These are phyloP conservation scores for Sycophila sp. DNA, from an alignment of 1,140 invertebrate species.

Conservation along the genomic window DNA sequence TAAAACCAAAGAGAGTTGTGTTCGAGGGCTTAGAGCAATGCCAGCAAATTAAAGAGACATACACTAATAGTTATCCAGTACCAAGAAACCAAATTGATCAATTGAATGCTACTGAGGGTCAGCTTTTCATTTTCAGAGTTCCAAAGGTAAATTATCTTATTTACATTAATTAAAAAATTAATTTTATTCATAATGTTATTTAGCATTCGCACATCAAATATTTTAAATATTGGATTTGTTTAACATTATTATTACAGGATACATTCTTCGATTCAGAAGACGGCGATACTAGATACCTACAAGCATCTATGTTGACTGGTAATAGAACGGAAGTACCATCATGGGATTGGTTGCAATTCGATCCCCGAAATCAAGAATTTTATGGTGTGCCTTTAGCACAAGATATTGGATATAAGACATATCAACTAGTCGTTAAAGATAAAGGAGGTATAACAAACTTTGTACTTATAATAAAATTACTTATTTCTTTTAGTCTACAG, in stretches of 20 bases:
- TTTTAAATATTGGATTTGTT: background rate
- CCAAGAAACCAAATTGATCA: conserved; percentile 86
- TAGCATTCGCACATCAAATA: too few species aligned
- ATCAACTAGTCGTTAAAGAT: conserved; percentile 74
- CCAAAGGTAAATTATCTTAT: conserved; percentile 71
- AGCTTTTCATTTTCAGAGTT: conserved; percentile 82
- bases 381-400: conserved; percentile 79
- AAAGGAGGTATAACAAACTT: conserved; percentile 51
- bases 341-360: conserved; percentile 90
- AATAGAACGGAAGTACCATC: conserved; percentile 75
- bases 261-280: conserved; percentile 92
- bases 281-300: conserved; percentile 77
- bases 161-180: background rate
- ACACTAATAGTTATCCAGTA: conserved; percentile 76
- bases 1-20: conserved; percentile 72
- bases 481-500: too few species aligned
- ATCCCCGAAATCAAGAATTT: conserved; percentile 88
- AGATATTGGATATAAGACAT: conserved; percentile 78
- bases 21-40: conserved; percentile 74
- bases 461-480: too few species aligned
- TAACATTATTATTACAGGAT: too few species aligned
- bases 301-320: conserved; percentile 77
- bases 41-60: conserved; percentile 65
- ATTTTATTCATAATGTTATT: background rate
- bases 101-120: conserved; percentile 81